Percentiles rank a stretch among this genome's conserved stretches.
These are phyloP conservation scores for Spinus pinus DNA, from an alignment of 2,797 vertebrate species.

Conservation along the genomic window DNA sequence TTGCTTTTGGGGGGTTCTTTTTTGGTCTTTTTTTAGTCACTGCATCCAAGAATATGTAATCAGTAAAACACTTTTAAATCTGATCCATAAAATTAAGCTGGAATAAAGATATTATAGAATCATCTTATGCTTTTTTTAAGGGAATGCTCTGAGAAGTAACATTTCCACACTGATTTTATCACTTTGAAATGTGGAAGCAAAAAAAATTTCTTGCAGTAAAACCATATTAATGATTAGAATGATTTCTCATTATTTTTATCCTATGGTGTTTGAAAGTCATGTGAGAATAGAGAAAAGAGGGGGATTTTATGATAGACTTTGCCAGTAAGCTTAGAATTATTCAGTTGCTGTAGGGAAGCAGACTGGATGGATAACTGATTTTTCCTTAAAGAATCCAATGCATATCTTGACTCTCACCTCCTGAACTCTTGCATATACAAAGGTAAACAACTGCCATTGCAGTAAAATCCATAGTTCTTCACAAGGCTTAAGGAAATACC, in stretches of 20 bases:
- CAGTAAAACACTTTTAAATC: slow-evolving; percentile 6
- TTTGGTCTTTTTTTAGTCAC: background rate
- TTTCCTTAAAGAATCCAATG: background rate
- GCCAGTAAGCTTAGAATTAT: slow-evolving; percentile 1
- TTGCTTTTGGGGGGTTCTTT: background rate
- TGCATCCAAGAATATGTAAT: background rate
- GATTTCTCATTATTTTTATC: background rate
- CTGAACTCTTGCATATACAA: background rate
- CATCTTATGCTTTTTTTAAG: background rate
- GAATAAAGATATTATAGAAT: background rate
- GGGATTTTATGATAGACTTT: background rate
- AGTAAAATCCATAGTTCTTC: background rate
- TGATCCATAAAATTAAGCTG: slow-evolving; percentile 31
- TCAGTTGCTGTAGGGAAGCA: background rate
- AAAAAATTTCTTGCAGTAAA: background rate
- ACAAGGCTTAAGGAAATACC: background rate
- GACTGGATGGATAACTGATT: background rate
- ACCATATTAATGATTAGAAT: background rate
- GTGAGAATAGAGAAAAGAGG: background rate
- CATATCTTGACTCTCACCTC: background rate
- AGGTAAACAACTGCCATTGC: slow-evolving; percentile 18
- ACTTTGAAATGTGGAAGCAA: background rate
- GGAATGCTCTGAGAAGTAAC: background rate
- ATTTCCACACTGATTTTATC: background rate
- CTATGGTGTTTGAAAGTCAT: background rate